Conservation (phyloP, 2,113 vertebrate genomes). For the Gnathonemus longibarbis region DNA sequence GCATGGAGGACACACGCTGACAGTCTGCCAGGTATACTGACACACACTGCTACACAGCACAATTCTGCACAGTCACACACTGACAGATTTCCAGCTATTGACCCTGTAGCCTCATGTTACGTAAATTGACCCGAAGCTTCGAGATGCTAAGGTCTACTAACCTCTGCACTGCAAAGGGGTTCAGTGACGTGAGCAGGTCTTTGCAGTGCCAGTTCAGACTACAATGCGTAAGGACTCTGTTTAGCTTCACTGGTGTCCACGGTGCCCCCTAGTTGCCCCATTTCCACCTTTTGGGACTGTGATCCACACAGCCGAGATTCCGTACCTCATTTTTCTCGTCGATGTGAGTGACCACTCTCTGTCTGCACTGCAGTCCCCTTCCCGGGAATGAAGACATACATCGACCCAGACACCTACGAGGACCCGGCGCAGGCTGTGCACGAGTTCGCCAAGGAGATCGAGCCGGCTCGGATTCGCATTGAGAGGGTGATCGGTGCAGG, state of each 20-base stretch:
- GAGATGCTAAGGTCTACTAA: background rate
- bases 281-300: background rate
- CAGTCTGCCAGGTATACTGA: background rate
- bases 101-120: background rate
- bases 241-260: background rate
- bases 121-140: background rate
- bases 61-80: background rate
- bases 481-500: constrained; percentile 97
- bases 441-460: constrained; percentile 95
- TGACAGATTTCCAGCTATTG: background rate
- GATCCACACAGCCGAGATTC: background rate
- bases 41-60: background rate
- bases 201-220: background rate
- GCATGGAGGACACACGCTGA: background rate
- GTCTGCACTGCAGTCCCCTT: constrained; percentile 68
- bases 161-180: background rate
- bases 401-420: constrained; percentile 95
- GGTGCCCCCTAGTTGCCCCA: background rate
- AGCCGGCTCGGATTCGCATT: constrained; percentile 91
- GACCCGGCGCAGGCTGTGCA: constrained; percentile 92
- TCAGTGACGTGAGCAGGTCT: background rate
- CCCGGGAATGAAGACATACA: constrained; percentile 91
- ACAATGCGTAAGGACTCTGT: background rate
- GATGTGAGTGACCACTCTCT: constrained; percentile 11
- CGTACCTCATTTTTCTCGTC: too few species aligned